A percentile compares a stretch with the other conserved stretches of the same genome.
phyloP scores from a whole-genome alignment of 1,140 invertebrate species.

The Apocrypta bakeri region DNA sequence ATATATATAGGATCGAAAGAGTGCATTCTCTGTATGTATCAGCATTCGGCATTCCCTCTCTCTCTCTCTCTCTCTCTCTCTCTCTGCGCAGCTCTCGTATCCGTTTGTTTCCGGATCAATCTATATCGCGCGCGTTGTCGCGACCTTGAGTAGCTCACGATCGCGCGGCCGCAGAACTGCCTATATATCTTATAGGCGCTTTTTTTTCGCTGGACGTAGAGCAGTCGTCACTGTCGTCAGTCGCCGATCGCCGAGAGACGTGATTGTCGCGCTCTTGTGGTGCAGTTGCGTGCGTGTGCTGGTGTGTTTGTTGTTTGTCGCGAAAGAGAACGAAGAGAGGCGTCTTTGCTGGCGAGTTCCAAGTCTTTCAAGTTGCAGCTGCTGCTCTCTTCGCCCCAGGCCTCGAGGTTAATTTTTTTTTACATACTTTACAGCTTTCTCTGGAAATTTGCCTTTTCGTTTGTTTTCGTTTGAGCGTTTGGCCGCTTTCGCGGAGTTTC shows the following conservation, averaged over 20 bases:
- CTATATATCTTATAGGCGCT: no score
- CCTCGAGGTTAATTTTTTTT: neutral
- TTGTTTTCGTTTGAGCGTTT: neutral
- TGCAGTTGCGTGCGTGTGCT: neutral
- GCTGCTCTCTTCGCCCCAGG: neutral
- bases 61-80: neutral
- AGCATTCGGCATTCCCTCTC: neutral
- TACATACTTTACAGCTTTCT: neutral
- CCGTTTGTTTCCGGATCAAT: neutral
- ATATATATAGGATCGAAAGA: neutral
- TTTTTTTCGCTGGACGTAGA: neutral
- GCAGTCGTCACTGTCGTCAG: neutral
- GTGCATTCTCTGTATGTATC: no score
- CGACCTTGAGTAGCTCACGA: constrained; percentile 34
- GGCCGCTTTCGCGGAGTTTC: neutral
- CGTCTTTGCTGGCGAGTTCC: no score
- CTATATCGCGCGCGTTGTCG: neutral
- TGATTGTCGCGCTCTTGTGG: neutral
- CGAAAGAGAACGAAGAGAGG: neutral
- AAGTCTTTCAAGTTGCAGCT: neutral
- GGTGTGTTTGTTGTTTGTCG: neutral
- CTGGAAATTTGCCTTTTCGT: neutral
- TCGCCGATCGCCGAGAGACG: neutral
- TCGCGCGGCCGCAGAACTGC: neutral
- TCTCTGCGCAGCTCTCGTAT: neutral